phyloP scores from a whole-genome alignment of 2,797 vertebrate genomes.

The Molossus alvarezi region DNA sequence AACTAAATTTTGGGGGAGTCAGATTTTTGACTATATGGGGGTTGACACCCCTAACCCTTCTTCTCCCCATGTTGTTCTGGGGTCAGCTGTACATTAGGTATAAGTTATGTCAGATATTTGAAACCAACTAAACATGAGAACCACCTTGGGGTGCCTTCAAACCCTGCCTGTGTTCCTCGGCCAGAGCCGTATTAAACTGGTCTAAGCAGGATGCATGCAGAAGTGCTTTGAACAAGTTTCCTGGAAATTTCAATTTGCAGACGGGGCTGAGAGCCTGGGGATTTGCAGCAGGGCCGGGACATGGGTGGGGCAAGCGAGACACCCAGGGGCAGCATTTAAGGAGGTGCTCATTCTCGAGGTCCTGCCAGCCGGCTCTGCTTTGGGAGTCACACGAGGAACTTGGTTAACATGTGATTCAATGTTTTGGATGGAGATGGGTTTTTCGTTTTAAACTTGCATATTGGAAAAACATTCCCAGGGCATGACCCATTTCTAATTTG shows the following conservation, averaged over 20 bases:
- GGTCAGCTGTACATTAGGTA: accelerated
- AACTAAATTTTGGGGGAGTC: background rate
- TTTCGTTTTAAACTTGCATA: background rate
- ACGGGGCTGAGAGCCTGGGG: background rate
- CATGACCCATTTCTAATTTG: background rate
- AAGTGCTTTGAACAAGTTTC: background rate
- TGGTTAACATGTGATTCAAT: background rate
- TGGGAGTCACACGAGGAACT: background rate
- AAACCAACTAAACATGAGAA: background rate
- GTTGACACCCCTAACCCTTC: background rate
- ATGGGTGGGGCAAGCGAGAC: background rate
- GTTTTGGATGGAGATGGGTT: background rate
- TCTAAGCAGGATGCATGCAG: background rate
- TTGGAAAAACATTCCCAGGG: background rate
- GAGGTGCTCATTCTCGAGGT: background rate
- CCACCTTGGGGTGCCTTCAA: background rate
- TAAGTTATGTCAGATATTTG: background rate
- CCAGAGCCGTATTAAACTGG: background rate
- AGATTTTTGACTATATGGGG: background rate
- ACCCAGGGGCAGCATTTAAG: background rate
- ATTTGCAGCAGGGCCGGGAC: background rate
- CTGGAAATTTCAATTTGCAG: background rate
- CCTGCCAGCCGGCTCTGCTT: background rate
- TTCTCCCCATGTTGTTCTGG: background rate
- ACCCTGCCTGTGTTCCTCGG: background rate